phyloP scores from a whole-genome alignment of 2,113 vertebrate species.

The Dasypus novemcinctus region DNA sequence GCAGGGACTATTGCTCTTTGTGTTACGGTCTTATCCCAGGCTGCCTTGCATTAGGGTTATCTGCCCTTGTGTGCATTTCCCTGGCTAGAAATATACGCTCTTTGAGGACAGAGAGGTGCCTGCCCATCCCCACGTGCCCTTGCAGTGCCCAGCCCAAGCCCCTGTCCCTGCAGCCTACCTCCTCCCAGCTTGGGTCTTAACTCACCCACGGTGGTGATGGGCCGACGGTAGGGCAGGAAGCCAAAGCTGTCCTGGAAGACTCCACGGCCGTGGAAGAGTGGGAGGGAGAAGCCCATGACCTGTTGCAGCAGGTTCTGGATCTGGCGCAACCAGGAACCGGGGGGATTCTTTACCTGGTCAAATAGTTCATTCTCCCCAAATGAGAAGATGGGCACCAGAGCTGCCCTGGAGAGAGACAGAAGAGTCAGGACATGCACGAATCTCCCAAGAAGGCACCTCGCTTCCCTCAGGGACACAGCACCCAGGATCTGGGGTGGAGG shows the following conservation, averaged over 20 bases:
- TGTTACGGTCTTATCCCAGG: not conserved
- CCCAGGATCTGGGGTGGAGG: not conserved
- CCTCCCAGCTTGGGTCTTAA: fast-evolving
- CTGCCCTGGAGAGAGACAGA: slow-evolving; percentile 79
- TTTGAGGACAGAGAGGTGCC: not conserved
- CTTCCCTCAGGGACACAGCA: not conserved
- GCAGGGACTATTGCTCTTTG: not conserved
- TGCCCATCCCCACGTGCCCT: not conserved
- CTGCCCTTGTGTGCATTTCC: not conserved
- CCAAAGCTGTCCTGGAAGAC: slow-evolving; percentile 97
- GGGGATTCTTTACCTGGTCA: slow-evolving; percentile 89
- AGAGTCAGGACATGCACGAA: not conserved
- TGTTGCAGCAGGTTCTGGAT: slow-evolving; percentile 88
- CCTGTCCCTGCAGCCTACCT: not conserved
- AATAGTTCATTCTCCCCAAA: slow-evolving; percentile 96
- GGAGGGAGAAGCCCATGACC: slow-evolving; percentile 92
- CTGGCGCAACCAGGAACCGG: slow-evolving; percentile 88
- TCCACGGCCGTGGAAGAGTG: slow-evolving; percentile 93
- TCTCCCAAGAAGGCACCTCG: not conserved
- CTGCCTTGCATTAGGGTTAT: not conserved
- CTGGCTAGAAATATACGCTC: not conserved
- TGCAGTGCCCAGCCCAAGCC: not conserved
- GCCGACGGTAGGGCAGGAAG: slow-evolving; percentile 90
- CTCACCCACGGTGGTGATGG: slow-evolving; percentile 92
- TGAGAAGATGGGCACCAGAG: slow-evolving; percentile 91